Percentiles rank a stretch among this genome's conserved stretches.
These are phyloP conservation scores for Epizoanthus scotinus DNA, from an alignment of 92 coral and sea anemone species.

Conservation along the genomic window DNA sequence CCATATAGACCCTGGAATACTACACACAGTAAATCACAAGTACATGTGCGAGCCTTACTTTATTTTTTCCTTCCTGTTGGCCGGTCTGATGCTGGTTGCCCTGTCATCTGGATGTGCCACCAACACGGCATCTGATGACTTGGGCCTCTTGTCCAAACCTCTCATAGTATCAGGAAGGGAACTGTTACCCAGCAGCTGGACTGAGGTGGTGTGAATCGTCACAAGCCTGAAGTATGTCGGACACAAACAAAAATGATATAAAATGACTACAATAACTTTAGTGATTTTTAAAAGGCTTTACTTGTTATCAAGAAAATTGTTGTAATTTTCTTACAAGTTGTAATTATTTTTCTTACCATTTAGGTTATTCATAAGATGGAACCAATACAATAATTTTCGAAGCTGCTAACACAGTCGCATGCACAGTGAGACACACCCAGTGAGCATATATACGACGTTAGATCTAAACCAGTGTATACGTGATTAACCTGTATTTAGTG, in stretches of 20 bases:
- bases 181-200: conserved; percentile 79
- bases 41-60: conserved; percentile 45
- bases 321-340: too few species aligned
- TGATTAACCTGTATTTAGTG: too few species aligned
- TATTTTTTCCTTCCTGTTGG: conserved; percentile 77
- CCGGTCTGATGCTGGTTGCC: conserved; percentile 95
- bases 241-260: not conserved
- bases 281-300: not conserved
- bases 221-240: conserved; percentile 49
- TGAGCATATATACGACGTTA: too few species aligned
- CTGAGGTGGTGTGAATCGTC: conserved; percentile 72
- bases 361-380: too few species aligned
- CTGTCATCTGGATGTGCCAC: conserved; percentile 91
- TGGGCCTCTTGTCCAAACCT: conserved; percentile 46
- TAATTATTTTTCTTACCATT: too few species aligned
- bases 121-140: conserved; percentile 52
- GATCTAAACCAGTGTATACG: too few species aligned
- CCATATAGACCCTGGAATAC: not conserved
- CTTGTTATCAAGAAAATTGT: not conserved
- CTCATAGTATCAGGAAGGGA: conserved; percentile 48
- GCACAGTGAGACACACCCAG: too few species aligned
- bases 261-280: not conserved
- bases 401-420: too few species aligned
- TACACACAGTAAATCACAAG: not conserved
- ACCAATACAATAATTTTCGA: too few species aligned